These are phyloP conservation scores for Cataglyphis livida DNA, from an alignment of 2,888 invertebrate genomes.

Conservation along the genomic window DNA sequence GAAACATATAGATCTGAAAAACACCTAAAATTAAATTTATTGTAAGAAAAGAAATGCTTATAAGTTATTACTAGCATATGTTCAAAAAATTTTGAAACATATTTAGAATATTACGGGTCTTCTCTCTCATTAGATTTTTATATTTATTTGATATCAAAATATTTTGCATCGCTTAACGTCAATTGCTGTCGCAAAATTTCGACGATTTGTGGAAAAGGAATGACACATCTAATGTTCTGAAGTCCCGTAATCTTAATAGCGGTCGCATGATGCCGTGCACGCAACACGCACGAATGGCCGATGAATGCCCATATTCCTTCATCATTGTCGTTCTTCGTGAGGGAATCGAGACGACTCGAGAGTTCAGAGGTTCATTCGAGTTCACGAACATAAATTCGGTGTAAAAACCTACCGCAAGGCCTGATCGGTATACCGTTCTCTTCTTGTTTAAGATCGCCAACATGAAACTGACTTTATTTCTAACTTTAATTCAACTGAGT, in stretches of 20 bases:
- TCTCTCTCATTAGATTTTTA: neutral
- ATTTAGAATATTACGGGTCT: neutral
- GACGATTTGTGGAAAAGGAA: neutral
- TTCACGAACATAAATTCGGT: slow-evolving; percentile 79
- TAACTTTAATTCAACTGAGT: slow-evolving; percentile 7
- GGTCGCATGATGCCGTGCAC: slow-evolving; percentile 55
- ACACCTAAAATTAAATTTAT: neutral
- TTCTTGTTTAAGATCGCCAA: neutral
- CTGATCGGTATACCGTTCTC: slow-evolving; percentile 16
- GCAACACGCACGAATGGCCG: slow-evolving; percentile 47
- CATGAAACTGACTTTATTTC: neutral
- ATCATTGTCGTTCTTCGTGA: slow-evolving; percentile 72
- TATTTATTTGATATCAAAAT: neutral
- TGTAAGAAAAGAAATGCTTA: no score
- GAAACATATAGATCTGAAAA: neutral
- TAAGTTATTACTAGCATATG: neutral
- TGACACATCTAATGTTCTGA: slow-evolving; percentile 54
- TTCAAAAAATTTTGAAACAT: neutral
- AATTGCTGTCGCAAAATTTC: neutral
- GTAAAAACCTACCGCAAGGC: slow-evolving; percentile 44
- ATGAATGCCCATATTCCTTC: slow-evolving; percentile 67
- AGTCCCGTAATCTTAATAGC: slow-evolving; percentile 75
- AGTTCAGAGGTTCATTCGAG: slow-evolving; percentile 81
- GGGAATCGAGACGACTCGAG: slow-evolving; percentile 71
- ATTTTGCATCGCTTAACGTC: neutral